A percentile compares a stretch with the other conserved stretches of the same genome.
phyloP scores from a whole-genome alignment of 35 echinoderm and acorn worm genomes.

The Eucidaris tribuloides region DNA sequence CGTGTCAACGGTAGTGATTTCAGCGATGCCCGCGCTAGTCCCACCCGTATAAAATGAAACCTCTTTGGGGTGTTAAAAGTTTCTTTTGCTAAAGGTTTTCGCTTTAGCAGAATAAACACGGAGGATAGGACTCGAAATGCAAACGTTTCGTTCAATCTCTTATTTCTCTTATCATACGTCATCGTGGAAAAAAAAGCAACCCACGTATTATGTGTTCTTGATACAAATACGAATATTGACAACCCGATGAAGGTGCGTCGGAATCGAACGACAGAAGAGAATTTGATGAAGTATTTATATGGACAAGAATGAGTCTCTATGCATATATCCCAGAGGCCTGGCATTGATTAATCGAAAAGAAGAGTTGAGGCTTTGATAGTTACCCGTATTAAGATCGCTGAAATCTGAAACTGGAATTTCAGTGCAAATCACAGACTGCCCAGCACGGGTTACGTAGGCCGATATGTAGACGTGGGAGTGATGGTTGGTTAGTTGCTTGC shows the following conservation, averaged over 20 bases:
- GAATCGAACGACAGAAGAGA: neutral
- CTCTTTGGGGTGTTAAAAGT: neutral
- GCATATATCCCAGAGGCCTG: neutral
- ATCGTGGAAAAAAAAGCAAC: neutral
- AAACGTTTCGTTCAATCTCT: neutral
- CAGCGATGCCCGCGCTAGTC: neutral
- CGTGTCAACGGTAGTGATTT: neutral
- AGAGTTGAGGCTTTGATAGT: slow-evolving; percentile 11
- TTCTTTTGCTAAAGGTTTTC: neutral
- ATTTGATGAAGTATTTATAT: slow-evolving; percentile 24
- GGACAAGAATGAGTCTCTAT: neutral
- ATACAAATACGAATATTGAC: slow-evolving; percentile 17
- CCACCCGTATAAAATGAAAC: neutral
- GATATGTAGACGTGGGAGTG: too few species aligned
- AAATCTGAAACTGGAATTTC: too few species aligned
- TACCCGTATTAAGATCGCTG: neutral
- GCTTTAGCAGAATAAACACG: neutral
- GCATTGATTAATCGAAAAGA: slow-evolving; percentile 30
- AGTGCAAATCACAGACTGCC: too few species aligned
- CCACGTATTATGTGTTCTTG: neutral
- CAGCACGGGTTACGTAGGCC: too few species aligned
- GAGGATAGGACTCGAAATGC: neutral
- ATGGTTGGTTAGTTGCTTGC: too few species aligned
- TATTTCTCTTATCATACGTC: neutral
- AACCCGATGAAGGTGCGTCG: neutral